Evolutionary conservation across 2,888 invertebrate species (phyloP).

Genomic region (Aspidiotus destructor): DNA sequence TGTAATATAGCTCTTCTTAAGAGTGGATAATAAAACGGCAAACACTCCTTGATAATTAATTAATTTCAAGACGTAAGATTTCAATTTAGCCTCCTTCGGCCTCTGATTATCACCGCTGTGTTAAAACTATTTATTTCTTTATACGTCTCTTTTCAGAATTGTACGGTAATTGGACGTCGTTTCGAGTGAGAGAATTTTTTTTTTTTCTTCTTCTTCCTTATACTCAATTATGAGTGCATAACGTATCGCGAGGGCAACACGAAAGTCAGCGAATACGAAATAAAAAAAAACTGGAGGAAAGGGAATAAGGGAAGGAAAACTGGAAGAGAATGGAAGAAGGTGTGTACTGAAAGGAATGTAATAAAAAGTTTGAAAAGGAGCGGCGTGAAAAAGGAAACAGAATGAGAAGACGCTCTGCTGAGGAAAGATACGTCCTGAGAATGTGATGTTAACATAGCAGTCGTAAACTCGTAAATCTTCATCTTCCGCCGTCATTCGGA

Average conservation of each 20-base stretch:
- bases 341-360: constrained; percentile 6
- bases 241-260: constrained; percentile 17
- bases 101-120: no score
- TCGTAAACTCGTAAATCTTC: constrained; percentile 33
- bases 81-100: no score
- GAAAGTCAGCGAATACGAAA: constrained; percentile 7
- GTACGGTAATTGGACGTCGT: constrained; percentile 5
- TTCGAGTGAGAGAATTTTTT: constrained; percentile 3
- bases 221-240: constrained; percentile 28
- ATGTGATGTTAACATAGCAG: constrained; percentile 29
- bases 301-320: background rate
- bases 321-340: background rate
- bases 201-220: constrained; percentile 8
- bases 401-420: background rate
- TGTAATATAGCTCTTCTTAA: no score
- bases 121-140: no score
- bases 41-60: no score
- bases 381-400: constrained; percentile 3
- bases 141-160: no score
- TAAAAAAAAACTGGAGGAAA: constrained; percentile 18
- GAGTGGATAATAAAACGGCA: no score
- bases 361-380: constrained; percentile 9
- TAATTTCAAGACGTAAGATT: no score
- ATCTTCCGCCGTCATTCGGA: constrained; percentile 31
- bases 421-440: constrained; percentile 3